Percentiles rank a stretch among this genome's conserved stretches.
Conservation (phyloP, 2,113 vertebrate species). For the Sula dactylatra region DNA sequence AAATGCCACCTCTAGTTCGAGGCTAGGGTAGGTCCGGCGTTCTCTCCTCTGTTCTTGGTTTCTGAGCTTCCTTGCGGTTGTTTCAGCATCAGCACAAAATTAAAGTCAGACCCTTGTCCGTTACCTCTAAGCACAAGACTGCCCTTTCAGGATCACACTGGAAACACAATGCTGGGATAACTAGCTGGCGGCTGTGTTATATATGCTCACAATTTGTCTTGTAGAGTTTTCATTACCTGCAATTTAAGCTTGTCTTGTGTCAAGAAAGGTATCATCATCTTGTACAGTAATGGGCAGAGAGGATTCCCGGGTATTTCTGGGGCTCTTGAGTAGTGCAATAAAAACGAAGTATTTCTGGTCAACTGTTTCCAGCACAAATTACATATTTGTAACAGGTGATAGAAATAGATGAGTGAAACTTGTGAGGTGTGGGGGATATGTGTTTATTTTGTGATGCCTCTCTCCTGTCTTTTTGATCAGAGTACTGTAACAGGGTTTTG, state of each 20-base stretch:
- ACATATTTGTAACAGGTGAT: fast-evolving
- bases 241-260: background rate
- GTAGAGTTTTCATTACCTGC: background rate
- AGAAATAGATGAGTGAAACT: background rate
- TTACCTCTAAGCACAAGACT: background rate
- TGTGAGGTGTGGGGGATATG: fast-evolving
- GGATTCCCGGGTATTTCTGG: background rate
- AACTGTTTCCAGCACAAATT: background rate
- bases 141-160: fast-evolving
- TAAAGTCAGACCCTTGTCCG: fast-evolving
- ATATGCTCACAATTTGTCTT: fast-evolving
- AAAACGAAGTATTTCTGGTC: fast-evolving
- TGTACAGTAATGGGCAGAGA: fast-evolving
- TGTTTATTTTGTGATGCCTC: background rate
- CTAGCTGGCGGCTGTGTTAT: background rate
- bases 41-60: background rate
- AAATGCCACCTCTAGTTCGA: background rate
- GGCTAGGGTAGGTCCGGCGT: background rate
- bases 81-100: background rate
- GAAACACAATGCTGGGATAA: fast-evolving
- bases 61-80: background rate
- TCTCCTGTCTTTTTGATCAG: background rate
- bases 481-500: background rate
- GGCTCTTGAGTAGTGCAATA: background rate
- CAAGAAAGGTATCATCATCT: background rate